Base-by-base conservation (phyloP, 2,113 vertebrate species). In the Theristicus caerulescens region DNA sequence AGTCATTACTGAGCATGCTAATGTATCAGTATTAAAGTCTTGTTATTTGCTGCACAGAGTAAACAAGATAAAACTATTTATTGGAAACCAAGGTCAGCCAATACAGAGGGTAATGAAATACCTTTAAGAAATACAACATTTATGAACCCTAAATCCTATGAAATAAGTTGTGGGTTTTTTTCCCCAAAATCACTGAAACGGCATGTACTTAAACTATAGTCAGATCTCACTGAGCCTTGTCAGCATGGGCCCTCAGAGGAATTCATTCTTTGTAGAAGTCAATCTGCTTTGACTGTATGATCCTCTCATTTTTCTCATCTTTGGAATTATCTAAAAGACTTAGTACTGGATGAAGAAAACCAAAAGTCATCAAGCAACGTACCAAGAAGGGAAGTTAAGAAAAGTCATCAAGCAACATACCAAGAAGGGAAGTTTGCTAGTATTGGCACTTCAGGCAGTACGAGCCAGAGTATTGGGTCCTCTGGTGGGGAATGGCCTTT, bases 11-110 rank as follows among this genome's bases (percentile, higher is more conserved):
- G 86, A 97, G 74, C 47, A 87, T 84, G 58, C 24, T 96, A 95
- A 97, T 96, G 76, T 65, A 85, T 97, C 94, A 94, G 55, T 90
- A 93, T 94, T 97, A 91, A 79, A 49, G 55, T 83, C 55, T 97
- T 88, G 59, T 97, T 97, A 82, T 76, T 96, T 80, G 65, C 34
- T 88, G 81, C 54, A 91, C 67, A 66, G 54, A 89, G 31, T 31
- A 82, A 96, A 94, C 40, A 84, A 77, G 69, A 73, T 66, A 96
- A 95, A 90, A 94, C 57, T 91, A 77, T 95, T 96, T 97, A 80
- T 62, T 92, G 49, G 88, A 87, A 92, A 61, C 19, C 61, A 78
- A 3, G 70, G 73, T 64, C 61, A 94, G 66, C 54, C 86, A 95
- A 69, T 65, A 82, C 47, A 69, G 85, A 94, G 27, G 25, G 7